phyloP scores from a whole-genome alignment of 2,888 invertebrate genomes.

The Colostygia pectinataria region DNA sequence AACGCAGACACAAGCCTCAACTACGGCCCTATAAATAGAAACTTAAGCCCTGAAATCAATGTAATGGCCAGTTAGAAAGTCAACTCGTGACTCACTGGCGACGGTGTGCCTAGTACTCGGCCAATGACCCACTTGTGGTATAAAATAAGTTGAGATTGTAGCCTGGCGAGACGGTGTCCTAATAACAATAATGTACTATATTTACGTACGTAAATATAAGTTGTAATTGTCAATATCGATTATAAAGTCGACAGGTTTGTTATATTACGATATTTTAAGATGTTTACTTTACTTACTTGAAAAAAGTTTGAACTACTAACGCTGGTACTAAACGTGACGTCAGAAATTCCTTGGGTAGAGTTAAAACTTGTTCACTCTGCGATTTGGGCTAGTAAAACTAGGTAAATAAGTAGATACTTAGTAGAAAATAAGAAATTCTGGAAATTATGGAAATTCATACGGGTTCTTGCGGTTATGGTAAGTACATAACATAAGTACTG shows the following conservation, averaged over 20 bases:
- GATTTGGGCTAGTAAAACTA: no score
- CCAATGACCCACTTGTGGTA: constrained; percentile 72
- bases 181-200: constrained; percentile 3
- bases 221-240: constrained; percentile 10
- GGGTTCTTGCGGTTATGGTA: no score
- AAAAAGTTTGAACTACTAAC: no score
- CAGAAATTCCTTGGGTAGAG: no score
- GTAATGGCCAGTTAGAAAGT: constrained; percentile 55
- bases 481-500: no score
- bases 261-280: no score
- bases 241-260: background rate
- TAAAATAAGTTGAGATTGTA: constrained; percentile 33
- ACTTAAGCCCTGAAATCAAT: constrained; percentile 44
- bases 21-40: constrained; percentile 26
- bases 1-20: constrained; percentile 26
- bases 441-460: no score
- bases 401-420: background rate
- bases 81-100: constrained; percentile 66
- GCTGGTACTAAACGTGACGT: no score
- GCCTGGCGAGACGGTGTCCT: constrained; percentile 9
- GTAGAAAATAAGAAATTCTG: background rate
- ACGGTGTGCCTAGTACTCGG: constrained; percentile 63
- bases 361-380: no score
- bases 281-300: no score
- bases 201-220: no score